A percentile compares a stretch with the other conserved stretches of the same genome.
phyloP scores from a whole-genome alignment of 1,140 invertebrate genomes.

The Drosophila melanica region DNA sequence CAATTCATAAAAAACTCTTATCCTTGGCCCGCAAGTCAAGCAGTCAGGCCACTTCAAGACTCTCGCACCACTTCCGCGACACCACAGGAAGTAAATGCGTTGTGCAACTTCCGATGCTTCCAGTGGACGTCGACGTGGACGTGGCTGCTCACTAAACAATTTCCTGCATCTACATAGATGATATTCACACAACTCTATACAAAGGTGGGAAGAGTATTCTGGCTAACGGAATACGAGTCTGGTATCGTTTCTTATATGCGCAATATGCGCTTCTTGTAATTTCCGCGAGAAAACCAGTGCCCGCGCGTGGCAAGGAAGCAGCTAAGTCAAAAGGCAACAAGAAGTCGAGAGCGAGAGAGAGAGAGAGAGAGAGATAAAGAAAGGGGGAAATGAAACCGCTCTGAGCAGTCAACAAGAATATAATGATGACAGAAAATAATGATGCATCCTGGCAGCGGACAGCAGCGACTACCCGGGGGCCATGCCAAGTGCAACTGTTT shows the following conservation, averaged over 20 bases:
- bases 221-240: constrained; percentile 6
- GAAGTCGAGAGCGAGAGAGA: not conserved
- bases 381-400: constrained; percentile 20
- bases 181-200: constrained; percentile 10
- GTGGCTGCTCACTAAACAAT: constrained; percentile 75
- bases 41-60: constrained; percentile 29
- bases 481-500: constrained; percentile 62
- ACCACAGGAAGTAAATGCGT: constrained; percentile 68
- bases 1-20: constrained; percentile 22
- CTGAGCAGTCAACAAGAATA: constrained; percentile 70
- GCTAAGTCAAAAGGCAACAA: constrained; percentile 18
- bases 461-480: constrained; percentile 32
- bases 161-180: constrained; percentile 67
- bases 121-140: constrained; percentile 24
- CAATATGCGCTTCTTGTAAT: constrained; percentile 57
- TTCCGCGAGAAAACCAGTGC: constrained; percentile 66
- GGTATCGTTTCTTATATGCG: constrained; percentile 21
- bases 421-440: constrained; percentile 83
- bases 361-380: not conserved
- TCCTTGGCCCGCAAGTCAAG: constrained; percentile 17
- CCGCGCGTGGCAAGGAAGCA: constrained; percentile 55
- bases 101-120: constrained; percentile 65
- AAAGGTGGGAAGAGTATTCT: constrained; percentile 2
- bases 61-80: constrained; percentile 65
- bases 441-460: constrained; percentile 71